A percentile compares a stretch with the other conserved stretches of the same genome.
These are phyloP conservation scores for Dendropsophus ebraccatus DNA, from an alignment of 2,113 vertebrate species.

Conservation along the genomic window DNA sequence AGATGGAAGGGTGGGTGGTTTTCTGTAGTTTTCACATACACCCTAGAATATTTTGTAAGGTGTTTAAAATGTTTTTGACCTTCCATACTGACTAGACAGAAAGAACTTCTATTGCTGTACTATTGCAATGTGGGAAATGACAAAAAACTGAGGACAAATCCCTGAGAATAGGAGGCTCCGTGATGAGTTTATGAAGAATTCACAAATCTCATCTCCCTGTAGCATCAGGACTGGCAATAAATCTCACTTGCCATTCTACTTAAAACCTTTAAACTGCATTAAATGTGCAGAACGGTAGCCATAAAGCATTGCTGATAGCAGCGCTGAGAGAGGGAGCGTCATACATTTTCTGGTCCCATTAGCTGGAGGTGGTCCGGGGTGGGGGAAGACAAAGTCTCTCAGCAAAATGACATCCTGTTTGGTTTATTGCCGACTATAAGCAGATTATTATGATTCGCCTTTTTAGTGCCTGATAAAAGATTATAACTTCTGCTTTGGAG, in stretches of 20 bases:
- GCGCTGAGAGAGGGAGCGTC: slow-evolving; percentile 42
- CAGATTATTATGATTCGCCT: slow-evolving; percentile 1
- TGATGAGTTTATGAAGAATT: slow-evolving; percentile 41
- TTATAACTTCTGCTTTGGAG: background rate
- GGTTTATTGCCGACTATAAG: slow-evolving; percentile 38
- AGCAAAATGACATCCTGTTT: slow-evolving; percentile 50
- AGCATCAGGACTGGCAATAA: slow-evolving; percentile 32
- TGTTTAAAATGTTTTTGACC: no score
- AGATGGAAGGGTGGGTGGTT: background rate
- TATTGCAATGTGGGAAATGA: slow-evolving; percentile 1
- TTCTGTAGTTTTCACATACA: no score
- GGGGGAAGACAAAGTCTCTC: slow-evolving; percentile 33
- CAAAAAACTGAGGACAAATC: slow-evolving; percentile 2
- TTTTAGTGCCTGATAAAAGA: slow-evolving; percentile 20
- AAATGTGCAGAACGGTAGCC: slow-evolving; percentile 50
- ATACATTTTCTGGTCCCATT: slow-evolving; percentile 54
- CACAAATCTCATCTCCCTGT: slow-evolving; percentile 36
- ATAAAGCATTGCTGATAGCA: slow-evolving; percentile 56
- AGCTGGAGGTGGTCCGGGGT: slow-evolving; percentile 46
- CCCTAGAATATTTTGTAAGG: no score
- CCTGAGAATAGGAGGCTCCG: background rate
- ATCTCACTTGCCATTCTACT: slow-evolving; percentile 54
- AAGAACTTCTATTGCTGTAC: background rate
- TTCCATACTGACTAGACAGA: background rate
- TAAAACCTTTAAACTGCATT: slow-evolving; percentile 56